These are phyloP conservation scores for Chymomyza fuscimana DNA, from an alignment of 2,888 invertebrate species.

Conservation along the genomic window DNA sequence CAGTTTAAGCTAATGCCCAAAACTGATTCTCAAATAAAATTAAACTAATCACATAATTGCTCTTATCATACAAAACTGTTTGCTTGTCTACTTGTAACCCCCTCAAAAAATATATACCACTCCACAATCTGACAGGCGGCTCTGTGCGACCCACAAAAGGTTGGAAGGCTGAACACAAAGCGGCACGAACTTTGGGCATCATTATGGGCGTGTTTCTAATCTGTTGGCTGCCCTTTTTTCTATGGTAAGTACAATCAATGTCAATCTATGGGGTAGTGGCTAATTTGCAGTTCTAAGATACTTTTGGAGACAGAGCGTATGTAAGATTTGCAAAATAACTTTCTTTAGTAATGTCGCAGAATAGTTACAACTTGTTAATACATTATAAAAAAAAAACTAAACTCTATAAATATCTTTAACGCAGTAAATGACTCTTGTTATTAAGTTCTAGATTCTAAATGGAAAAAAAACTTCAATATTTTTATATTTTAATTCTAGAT, in stretches of 20 bases:
- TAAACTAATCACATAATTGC: slow-evolving; percentile 34
- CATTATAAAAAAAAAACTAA: too few species aligned
- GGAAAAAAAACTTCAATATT: too few species aligned
- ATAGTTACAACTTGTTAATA: too few species aligned
- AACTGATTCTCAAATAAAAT: slow-evolving; percentile 15
- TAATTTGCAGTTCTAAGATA: background rate
- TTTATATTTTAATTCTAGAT: too few species aligned
- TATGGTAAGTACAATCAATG: slow-evolving; percentile 86
- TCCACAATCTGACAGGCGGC: slow-evolving; percentile 72
- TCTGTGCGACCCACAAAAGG: slow-evolving; percentile 87
- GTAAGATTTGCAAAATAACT: background rate
- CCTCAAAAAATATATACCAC: slow-evolving; percentile 9
- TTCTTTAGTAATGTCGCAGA: too few species aligned
- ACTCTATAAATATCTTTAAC: too few species aligned
- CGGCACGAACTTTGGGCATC: slow-evolving; percentile 96
- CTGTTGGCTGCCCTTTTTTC: slow-evolving; percentile 98
- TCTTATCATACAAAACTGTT: slow-evolving; percentile 21
- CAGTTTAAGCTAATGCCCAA: slow-evolving; percentile 13
- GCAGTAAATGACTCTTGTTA: too few species aligned
- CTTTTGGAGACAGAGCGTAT: background rate
- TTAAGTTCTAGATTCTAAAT: too few species aligned
- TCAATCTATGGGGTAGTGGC: background rate
- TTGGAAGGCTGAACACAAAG: slow-evolving; percentile 94
- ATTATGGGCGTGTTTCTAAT: slow-evolving; percentile 97
- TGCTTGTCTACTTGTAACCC: slow-evolving; percentile 27